Evolutionary conservation across 2,888 invertebrate species (phyloP).

Genomic region (Podotricha telesiphe): DNA sequence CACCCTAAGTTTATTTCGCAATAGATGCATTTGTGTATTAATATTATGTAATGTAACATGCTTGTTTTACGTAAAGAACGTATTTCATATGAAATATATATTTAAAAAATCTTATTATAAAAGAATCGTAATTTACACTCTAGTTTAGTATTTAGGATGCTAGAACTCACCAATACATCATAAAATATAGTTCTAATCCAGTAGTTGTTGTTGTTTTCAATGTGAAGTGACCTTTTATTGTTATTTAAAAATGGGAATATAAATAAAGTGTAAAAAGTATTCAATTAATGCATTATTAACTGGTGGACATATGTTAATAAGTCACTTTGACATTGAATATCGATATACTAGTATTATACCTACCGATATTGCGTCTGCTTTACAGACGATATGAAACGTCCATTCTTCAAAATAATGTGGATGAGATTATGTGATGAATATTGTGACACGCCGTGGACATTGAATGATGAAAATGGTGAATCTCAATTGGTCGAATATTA

Average conservation of each 20-base stretch:
- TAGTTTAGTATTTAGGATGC: constrained; percentile 10
- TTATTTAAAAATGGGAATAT: neutral
- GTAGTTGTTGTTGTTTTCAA: neutral
- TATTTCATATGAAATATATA: neutral
- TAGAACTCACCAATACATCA: constrained; percentile 1
- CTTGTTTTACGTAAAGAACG: neutral
- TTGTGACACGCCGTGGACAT: neutral
- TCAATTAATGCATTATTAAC: neutral
- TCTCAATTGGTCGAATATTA: neutral
- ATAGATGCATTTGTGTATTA: constrained; percentile 11
- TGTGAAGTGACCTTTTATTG: constrained; percentile 13
- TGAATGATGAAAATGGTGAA: constrained; percentile 5
- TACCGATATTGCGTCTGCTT: neutral
- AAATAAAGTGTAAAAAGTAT: neutral
- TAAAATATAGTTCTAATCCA: neutral
- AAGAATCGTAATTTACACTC: neutral
- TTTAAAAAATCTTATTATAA: neutral
- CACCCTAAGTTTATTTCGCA: constrained; percentile 1
- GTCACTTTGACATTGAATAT: constrained; percentile 11
- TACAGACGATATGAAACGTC: constrained; percentile 22
- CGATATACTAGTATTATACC: neutral
- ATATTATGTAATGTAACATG: neutral
- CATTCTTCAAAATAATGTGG: constrained; percentile 17
- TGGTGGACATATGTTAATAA: neutral
- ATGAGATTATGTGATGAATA: constrained; percentile 22